These are phyloP conservation scores for Telmatochromis sp. DNA, from an alignment of 2,113 vertebrate species.

Conservation along the genomic window DNA sequence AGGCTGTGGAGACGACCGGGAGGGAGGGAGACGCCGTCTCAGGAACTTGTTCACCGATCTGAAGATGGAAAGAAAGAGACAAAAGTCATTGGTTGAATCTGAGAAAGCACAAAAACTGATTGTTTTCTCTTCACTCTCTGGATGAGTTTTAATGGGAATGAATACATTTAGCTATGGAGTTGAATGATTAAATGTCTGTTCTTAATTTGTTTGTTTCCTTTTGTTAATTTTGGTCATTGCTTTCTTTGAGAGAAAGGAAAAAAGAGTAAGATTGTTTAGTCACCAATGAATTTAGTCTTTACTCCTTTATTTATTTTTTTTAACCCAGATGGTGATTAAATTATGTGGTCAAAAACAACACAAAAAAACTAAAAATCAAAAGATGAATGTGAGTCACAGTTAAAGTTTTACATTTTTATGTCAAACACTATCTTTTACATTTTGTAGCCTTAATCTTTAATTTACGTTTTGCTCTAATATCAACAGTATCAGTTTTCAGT, in stretches of 20 bases:
- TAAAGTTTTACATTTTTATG: accelerated
- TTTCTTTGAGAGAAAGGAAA: accelerated
- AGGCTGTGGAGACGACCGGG: conserved; percentile 7
- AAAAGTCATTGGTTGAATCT: background rate
- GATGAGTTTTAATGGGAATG: background rate
- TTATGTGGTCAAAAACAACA: accelerated
- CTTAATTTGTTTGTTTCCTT: background rate
- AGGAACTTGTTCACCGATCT: conserved; percentile 1
- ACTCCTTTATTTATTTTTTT: background rate
- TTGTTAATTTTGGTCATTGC: background rate
- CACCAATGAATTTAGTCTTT: background rate
- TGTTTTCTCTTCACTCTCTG: background rate
- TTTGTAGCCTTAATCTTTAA: accelerated
- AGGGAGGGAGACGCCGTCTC: background rate
- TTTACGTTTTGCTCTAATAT: accelerated
- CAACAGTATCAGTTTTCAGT: background rate
- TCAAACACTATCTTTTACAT: background rate
- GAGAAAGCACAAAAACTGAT: background rate
- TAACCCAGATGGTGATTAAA: background rate
- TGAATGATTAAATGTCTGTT: background rate
- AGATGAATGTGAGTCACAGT: background rate
- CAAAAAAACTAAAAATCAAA: accelerated
- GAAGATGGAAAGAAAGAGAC: background rate
- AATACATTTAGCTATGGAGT: background rate
- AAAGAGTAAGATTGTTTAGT: background rate